phyloP scores from a whole-genome alignment of 2,113 vertebrate species.

The Etheostoma spectabile region DNA sequence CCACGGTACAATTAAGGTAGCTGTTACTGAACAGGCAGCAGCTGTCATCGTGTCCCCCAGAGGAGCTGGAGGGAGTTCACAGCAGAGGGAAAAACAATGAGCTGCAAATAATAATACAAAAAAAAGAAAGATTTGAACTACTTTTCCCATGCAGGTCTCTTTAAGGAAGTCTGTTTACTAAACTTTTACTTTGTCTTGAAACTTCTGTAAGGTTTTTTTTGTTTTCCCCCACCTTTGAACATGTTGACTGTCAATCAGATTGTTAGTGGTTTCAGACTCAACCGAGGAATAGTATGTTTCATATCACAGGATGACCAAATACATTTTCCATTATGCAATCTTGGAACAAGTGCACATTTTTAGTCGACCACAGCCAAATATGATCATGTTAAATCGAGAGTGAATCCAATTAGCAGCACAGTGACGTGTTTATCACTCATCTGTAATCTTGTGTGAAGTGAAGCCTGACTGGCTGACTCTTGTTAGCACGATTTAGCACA shows the following conservation, averaged over 20 bases:
- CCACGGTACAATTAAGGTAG: conserved; percentile 65
- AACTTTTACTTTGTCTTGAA: not conserved
- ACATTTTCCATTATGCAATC: not conserved
- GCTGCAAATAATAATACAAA: not conserved
- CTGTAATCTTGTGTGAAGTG: not conserved
- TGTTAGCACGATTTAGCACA: conserved; percentile 7
- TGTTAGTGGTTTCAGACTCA: not conserved
- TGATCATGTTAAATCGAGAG: not conserved
- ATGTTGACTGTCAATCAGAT: not conserved
- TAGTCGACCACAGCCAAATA: not conserved
- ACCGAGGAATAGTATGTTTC: not conserved
- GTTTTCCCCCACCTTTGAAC: not conserved
- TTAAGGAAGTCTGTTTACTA: not conserved
- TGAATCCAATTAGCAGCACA: not conserved
- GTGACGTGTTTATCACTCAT: not conserved
- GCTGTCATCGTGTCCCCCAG: conserved; percentile 58
- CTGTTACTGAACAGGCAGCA: conserved; percentile 59
- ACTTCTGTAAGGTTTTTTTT: not conserved
- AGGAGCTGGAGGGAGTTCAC: conserved; percentile 31
- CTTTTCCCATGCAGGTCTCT: not conserved
- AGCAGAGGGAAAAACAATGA: conserved; percentile 65
- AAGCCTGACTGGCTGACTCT: not conserved
- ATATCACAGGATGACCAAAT: not conserved
- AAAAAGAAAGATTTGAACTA: too few species aligned
- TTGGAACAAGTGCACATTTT: not conserved